Conservation (phyloP, 2,797 vertebrate species). For the Heliangelus exortis region DNA sequence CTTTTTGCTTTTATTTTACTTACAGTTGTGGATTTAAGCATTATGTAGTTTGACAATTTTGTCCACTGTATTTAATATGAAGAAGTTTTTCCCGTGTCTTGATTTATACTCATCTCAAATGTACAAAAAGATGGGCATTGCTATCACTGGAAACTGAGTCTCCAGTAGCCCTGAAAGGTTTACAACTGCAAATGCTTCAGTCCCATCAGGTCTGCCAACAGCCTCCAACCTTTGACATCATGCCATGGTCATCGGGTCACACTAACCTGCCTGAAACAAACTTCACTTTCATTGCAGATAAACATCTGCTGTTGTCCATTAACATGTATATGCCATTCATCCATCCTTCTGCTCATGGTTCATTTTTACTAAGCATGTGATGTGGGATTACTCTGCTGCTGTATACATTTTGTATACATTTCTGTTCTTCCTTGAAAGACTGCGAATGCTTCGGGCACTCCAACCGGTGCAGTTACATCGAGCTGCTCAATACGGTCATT, state of each 20-base stretch:
- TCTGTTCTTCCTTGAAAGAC: constrained; percentile 95
- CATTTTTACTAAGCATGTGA: constrained; percentile 88
- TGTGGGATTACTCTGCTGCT: constrained; percentile 79
- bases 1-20: not conserved
- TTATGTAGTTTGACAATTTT: constrained; percentile 8
- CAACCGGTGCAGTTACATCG: constrained; percentile 99
- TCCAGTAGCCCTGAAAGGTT: constrained; percentile 75
- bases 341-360: constrained; percentile 72
- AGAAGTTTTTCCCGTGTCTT: not conserved
- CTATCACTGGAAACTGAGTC: constrained; percentile 33
- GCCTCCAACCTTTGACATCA: constrained; percentile 44
- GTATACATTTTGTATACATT: constrained; percentile 82
- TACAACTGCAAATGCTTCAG: constrained; percentile 82
- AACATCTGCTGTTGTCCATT: constrained; percentile 71
- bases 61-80: not conserved
- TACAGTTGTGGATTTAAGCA: not conserved
- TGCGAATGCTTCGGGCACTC: constrained; percentile 99
- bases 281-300: constrained; percentile 72
- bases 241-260: constrained; percentile 67
- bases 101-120: constrained; percentile 13
- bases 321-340: constrained; percentile 69
- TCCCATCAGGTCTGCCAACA: constrained; percentile 74
- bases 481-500: constrained; percentile 98
- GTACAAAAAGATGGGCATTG: constrained; percentile 51
- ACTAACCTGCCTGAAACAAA: constrained; percentile 81